phyloP scores from a whole-genome alignment of 2,797 vertebrate species.

The Anguilla obscura region DNA sequence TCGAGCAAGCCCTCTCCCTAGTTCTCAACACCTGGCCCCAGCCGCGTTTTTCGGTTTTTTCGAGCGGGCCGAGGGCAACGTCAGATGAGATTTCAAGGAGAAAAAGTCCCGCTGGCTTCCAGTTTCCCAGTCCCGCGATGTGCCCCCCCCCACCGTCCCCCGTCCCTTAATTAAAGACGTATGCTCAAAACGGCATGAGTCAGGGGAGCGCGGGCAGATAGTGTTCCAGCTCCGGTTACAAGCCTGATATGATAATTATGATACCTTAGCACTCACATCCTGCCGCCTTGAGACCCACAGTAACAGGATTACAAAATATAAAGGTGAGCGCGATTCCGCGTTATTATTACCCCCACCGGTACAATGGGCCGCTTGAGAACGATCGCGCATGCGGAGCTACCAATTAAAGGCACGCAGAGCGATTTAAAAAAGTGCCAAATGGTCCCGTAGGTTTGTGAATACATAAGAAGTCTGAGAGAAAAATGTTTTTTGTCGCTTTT shows the following conservation, averaged over 20 bases:
- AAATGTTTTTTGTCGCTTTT: conserved; percentile 51
- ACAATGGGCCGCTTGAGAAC: conserved; percentile 5
- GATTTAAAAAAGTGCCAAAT: not conserved
- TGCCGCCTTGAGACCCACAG: conserved; percentile 43
- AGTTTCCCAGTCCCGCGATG: not conserved
- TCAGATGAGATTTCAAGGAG: conserved; percentile 17
- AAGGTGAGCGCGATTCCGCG: not conserved
- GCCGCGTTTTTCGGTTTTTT: not conserved
- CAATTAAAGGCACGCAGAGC: not conserved
- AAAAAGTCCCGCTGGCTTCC: not conserved
- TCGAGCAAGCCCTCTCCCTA: conserved; percentile 3
- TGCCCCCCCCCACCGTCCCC: not conserved
- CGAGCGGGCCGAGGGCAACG: not conserved
- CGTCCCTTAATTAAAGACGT: conserved; percentile 28
- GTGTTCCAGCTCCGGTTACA: conserved; percentile 64
- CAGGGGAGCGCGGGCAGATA: conserved; percentile 49
- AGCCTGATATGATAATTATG: conserved; percentile 74
- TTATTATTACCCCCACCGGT: not conserved
- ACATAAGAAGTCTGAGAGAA: conserved; percentile 52
- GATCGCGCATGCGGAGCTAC: not conserved
- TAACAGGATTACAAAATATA: conserved; percentile 21
- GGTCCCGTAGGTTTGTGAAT: conserved; percentile 35
- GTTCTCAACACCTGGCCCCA: not conserved
- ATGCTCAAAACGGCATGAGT: conserved; percentile 60
- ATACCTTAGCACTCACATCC: conserved; percentile 66